Conservation (phyloP, 2,888 invertebrate genomes). For the Saturnia pavonia region DNA sequence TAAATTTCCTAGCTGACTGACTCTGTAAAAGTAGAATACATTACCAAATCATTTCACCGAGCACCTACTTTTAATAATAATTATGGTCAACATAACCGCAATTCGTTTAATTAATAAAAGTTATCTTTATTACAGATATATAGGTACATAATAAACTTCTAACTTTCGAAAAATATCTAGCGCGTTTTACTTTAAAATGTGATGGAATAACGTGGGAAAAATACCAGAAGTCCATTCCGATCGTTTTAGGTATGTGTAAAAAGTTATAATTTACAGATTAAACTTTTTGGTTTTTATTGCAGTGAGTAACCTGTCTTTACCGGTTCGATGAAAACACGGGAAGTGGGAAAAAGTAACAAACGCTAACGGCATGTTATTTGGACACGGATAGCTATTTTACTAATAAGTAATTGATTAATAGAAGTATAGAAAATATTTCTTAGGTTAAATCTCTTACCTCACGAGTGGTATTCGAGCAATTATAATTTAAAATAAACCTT, state of each 20-base stretch:
- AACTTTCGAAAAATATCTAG: not conserved
- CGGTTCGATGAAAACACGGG: not conserved
- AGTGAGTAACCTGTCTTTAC: slow-evolving; percentile 4
- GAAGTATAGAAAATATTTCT: too few relatives aligned
- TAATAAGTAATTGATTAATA: not conserved
- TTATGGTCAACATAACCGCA: not conserved
- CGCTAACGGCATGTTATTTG: not conserved
- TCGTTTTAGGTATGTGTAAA: slow-evolving; percentile 7
- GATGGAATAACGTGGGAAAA: slow-evolving; percentile 8
- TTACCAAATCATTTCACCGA: not conserved
- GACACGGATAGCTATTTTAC: not conserved
- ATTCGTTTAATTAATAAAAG: not conserved
- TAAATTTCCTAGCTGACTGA: not conserved
- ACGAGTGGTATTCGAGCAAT: too few relatives aligned
- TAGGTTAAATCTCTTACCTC: too few relatives aligned
- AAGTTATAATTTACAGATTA: not conserved
- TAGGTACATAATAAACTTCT: not conserved
- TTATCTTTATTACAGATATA: not conserved
- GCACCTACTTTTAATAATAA: not conserved
- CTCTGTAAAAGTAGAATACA: not conserved
- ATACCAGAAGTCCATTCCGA: slow-evolving; percentile 2
- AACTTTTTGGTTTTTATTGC: slow-evolving; percentile 7
- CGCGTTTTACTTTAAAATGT: not conserved
- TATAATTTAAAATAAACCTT: too few relatives aligned
- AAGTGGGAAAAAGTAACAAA: not conserved